phyloP scores from a whole-genome alignment of 2,113 vertebrate species.

The Mastomys natalensis region DNA sequence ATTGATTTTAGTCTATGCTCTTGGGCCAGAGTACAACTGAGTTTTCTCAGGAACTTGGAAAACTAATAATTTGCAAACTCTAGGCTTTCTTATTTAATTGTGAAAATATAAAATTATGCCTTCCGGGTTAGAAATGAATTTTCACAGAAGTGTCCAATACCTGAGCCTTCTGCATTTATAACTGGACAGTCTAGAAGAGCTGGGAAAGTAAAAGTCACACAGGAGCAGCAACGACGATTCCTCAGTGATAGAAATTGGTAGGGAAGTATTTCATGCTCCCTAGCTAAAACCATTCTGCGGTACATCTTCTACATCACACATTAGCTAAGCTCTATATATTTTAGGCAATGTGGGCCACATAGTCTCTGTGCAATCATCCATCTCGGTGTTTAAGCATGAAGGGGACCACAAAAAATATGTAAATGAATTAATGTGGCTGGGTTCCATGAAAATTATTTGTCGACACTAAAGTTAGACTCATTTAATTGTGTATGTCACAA shows the following conservation, averaged over 20 bases:
- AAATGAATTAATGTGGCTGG: background rate
- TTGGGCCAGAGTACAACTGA: conserved; percentile 22
- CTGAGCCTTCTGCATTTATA: background rate
- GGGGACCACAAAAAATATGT: background rate
- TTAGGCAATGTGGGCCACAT: background rate
- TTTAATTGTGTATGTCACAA: background rate
- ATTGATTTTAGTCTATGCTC: conserved; percentile 30
- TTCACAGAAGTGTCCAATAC: conserved; percentile 23
- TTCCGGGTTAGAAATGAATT: conserved; percentile 7
- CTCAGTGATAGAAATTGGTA: background rate
- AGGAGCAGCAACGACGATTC: background rate
- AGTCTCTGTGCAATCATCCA: background rate
- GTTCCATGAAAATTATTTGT: conserved; percentile 3
- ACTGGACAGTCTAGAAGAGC: background rate
- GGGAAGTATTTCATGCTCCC: background rate
- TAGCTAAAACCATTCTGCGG: background rate
- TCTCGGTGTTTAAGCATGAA: conserved; percentile 3
- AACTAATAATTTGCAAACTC: conserved; percentile 7
- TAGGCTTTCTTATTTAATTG: conserved; percentile 47
- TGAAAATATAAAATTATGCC: conserved; percentile 4
- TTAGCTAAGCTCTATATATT: conserved; percentile 29
- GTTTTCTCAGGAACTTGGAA: conserved; percentile 53
- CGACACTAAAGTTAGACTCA: conserved; percentile 8
- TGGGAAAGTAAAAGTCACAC: background rate
- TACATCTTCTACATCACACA: background rate